These are phyloP conservation scores for Rhingia rostrata DNA, from an alignment of 2,888 invertebrate species.

Conservation along the genomic window DNA sequence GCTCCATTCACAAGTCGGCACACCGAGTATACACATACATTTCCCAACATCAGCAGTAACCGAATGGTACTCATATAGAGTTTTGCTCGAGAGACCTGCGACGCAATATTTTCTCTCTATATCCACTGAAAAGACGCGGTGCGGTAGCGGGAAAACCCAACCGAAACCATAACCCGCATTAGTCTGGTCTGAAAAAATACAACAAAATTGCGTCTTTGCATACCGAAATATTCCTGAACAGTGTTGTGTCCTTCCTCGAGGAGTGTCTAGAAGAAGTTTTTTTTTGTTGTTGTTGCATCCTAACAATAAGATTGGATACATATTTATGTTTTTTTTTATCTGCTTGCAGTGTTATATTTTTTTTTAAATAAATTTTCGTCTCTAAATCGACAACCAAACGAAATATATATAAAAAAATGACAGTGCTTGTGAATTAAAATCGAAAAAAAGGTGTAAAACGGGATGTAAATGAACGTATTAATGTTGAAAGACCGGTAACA, in stretches of 20 bases:
- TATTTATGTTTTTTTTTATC: constrained; percentile 5
- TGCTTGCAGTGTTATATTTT: constrained; percentile 20
- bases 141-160: constrained; percentile 18
- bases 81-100: constrained; percentile 52
- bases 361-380: not conserved
- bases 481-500: constrained; percentile 30
- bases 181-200: constrained; percentile 33
- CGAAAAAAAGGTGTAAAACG: not conserved
- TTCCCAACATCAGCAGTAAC: constrained; percentile 21
- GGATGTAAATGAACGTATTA: constrained; percentile 19
- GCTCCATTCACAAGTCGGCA: constrained; percentile 72
- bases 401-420: not conserved
- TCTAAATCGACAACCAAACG: not conserved
- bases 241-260: constrained; percentile 45
- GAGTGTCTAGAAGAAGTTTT: constrained; percentile 47
- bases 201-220: constrained; percentile 53
- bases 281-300: not conserved
- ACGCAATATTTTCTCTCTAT: constrained; percentile 60
- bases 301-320: constrained; percentile 8
- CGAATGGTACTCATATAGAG: constrained; percentile 20
- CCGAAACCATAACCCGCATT: constrained; percentile 14
- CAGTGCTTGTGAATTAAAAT: not conserved
- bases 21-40: constrained; percentile 32
- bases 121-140: not conserved
- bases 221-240: constrained; percentile 21